A percentile compares a stretch with the other conserved stretches of the same genome.
Evolutionary conservation across 1,140 invertebrate species (phyloP).

Genomic region (Samia ricini): DNA sequence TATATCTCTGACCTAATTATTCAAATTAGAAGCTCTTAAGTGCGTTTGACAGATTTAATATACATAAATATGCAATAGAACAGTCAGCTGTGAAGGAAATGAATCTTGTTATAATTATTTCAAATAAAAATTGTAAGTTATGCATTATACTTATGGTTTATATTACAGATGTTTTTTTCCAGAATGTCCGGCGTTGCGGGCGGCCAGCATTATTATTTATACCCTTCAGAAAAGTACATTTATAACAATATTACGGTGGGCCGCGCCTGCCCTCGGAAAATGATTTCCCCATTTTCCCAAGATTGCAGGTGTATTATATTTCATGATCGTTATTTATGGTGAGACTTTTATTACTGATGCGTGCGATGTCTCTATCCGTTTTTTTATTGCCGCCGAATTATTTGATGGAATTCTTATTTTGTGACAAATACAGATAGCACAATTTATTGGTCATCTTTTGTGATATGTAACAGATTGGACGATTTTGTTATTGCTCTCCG

Average conservation of each 20-base stretch:
- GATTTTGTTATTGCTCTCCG: conserved; percentile 21
- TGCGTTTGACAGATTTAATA: no score
- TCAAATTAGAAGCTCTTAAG: no score
- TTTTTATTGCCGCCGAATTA: conserved; percentile 67
- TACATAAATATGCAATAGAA: no score
- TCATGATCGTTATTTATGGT: conserved; percentile 76
- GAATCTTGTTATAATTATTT: not conserved
- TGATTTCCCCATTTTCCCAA: conserved; percentile 75
- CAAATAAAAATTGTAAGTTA: not conserved
- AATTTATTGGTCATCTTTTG: conserved; percentile 40
- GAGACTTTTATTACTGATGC: conserved; percentile 76
- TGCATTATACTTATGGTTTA: not conserved
- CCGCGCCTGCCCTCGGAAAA: conserved; percentile 73
- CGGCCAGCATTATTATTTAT: conserved; percentile 73
- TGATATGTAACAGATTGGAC: conserved; percentile 29
- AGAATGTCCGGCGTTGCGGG: conserved; percentile 25
- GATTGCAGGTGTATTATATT: conserved; percentile 77
- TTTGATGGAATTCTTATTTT: conserved; percentile 67
- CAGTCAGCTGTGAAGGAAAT: no score
- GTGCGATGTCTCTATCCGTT: conserved; percentile 75
- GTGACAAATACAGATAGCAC: conserved; percentile 45
- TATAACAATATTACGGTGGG: conserved; percentile 76
- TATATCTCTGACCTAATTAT: no score
- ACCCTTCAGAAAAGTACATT: conserved; percentile 70
- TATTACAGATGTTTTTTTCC: not conserved